Base-by-base conservation (phyloP, 92 coral and sea anemone genomes). In the Galaxea fascicularis region DNA sequence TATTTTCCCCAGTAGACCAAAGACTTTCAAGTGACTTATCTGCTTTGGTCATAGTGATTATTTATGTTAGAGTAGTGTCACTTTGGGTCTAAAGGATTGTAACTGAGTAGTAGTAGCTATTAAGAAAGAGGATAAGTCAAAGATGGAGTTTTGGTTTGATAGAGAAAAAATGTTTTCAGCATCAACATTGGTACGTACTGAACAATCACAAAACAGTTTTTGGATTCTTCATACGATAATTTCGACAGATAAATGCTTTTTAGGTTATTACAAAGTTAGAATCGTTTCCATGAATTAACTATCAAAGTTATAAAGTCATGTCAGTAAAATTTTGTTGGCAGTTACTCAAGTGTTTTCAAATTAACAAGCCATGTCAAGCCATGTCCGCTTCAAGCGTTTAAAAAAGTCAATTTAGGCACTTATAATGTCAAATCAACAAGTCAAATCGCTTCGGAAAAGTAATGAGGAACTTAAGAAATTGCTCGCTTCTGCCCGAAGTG, bases 21-120 rank as follows among this genome's bases (percentile, higher is more conserved):
- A 18, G 35, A 18, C 78, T 47, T 9, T 73, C 18, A 10, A 73
- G 78, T 73, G 78, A 73, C 78, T 73, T 20, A 73, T 73, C 75
- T 70, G 75, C 27, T 70, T 70, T 70, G 27, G 75, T 70, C 75
- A 70, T 15, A 25, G 57, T 71, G 56, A 39, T 71, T 45, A 44
- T 8, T 4, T 45, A 71, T 71, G 57, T 71, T 44, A 8, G 77
- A 0, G 58, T 44, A 71, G 58, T 44, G 77, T 71, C 77, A 71
- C 59, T 44, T 8, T 0, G 1, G 56, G 27, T 44, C 58, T 71
- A 1, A 71, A 10, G 26, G 57, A 71, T 4, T 8, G 58, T 71
- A 44, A 71, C 58, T 44, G 57, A 0, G 58, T 18, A 71, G 77
- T 71, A 71, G 29, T n/a, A n/a, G n/a, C 77, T 71, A 71, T 71